Evolutionary conservation across 1,140 invertebrate species (phyloP).

Genomic region (Fopius arisanus): DNA sequence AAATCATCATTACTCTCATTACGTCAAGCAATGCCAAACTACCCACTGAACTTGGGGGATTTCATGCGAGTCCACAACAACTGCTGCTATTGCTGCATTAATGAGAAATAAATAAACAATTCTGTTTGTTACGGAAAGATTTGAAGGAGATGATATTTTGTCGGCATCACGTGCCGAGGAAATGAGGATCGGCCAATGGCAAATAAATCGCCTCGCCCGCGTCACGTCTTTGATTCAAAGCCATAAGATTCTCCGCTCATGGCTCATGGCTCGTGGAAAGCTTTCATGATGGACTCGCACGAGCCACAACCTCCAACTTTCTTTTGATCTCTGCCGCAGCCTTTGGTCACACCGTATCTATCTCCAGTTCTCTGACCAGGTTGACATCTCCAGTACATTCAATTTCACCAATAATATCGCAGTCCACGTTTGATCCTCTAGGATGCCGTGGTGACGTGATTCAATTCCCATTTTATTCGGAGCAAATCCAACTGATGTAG

Average conservation of each 20-base stretch:
- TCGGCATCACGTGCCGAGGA: constrained; percentile 55
- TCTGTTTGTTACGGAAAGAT: background rate
- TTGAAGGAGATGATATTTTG: constrained; percentile 10
- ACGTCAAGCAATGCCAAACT: background rate
- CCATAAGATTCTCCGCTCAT: constrained; percentile 35
- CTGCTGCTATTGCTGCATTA: too few species aligned
- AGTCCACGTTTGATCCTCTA: background rate
- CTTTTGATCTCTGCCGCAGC: constrained; percentile 40
- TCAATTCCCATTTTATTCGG: background rate
- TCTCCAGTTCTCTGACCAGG: background rate
- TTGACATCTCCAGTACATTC: background rate
- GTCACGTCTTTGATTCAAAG: constrained; percentile 56
- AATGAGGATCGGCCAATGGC: constrained; percentile 64
- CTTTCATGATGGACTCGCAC: constrained; percentile 52
- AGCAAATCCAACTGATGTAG: background rate
- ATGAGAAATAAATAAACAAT: background rate
- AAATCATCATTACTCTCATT: background rate
- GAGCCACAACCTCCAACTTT: constrained; percentile 37
- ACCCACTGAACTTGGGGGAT: too few species aligned
- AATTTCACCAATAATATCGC: background rate
- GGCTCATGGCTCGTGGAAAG: constrained; percentile 47
- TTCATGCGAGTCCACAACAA: too few species aligned
- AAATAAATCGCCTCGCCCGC: constrained; percentile 65
- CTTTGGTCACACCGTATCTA: constrained; percentile 23
- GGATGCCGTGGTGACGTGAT: background rate